A percentile compares a stretch with the other conserved stretches of the same genome.
phyloP scores from a whole-genome alignment of 2,888 invertebrate genomes.

The Volucella inflata region DNA sequence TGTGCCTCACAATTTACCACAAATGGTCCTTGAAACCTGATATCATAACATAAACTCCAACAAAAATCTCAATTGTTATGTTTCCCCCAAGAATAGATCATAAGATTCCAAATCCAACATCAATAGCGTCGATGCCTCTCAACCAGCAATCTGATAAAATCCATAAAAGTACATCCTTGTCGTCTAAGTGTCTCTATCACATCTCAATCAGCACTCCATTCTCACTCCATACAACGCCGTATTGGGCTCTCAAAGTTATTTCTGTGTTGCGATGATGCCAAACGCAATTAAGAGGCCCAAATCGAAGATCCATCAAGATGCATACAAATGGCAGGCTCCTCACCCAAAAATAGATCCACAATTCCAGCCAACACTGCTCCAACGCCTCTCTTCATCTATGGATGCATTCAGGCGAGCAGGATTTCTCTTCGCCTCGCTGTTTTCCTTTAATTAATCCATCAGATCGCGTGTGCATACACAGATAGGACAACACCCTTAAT shows the following conservation, averaged over 20 bases:
- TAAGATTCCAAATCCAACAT: constrained; percentile 48
- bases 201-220: constrained; percentile 57
- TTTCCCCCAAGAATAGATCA: constrained; percentile 50
- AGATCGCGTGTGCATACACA: constrained; percentile 46
- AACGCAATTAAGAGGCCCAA: constrained; percentile 67
- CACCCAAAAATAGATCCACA: constrained; percentile 69
- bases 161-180: constrained; percentile 64
- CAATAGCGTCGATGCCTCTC: constrained; percentile 40
- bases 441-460: constrained; percentile 48
- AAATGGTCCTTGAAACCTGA: constrained; percentile 43
- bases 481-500: constrained; percentile 5
- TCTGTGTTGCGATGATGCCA: constrained; percentile 52
- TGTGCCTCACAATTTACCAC: neutral
- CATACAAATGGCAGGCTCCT: constrained; percentile 37
- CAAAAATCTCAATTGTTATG: constrained; percentile 11
- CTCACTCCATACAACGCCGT: constrained; percentile 4
- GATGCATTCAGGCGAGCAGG: constrained; percentile 24
- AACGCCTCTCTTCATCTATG: constrained; percentile 68
- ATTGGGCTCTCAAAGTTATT: constrained; percentile 49
- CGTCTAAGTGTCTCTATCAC: constrained; percentile 52
- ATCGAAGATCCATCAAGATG: constrained; percentile 70
- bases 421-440: neutral
- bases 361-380: constrained; percentile 57
- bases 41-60: constrained; percentile 11
- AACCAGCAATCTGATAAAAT: constrained; percentile 56